Percentiles rank a stretch among this genome's conserved stretches.
These are phyloP conservation scores for Norana najaformis DNA, from an alignment of 2,888 invertebrate genomes.

Conservation along the genomic window DNA sequence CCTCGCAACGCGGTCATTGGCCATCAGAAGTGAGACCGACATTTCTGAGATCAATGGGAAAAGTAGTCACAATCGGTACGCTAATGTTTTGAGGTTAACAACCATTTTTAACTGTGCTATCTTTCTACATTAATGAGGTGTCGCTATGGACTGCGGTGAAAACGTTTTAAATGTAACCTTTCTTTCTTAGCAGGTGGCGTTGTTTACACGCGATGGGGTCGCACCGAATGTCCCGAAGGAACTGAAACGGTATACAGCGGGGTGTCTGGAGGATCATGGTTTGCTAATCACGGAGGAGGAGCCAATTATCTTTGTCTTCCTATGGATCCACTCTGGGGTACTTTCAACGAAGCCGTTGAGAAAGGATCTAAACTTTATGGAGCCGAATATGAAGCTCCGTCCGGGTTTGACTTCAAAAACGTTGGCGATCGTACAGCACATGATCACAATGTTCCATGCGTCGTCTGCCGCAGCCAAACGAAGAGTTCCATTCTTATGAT, in stretches of 20 bases:
- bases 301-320: conserved; percentile 40
- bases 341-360: neutral
- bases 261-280: neutral
- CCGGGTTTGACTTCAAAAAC: neutral
- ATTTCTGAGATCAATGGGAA: too few species aligned
- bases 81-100: too few species aligned
- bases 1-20: too few species aligned
- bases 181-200: neutral
- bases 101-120: too few species aligned
- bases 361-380: conserved; percentile 29
- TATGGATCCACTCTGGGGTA: conserved; percentile 32
- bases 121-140: too few species aligned
- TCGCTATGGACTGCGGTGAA: too few species aligned
- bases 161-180: too few species aligned
- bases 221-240: neutral
- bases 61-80: too few species aligned
- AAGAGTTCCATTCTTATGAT: neutral
- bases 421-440: neutral
- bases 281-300: conserved; percentile 30
- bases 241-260: neutral
- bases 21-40: too few species aligned
- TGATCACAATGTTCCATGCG: conserved; percentile 43
- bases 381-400: conserved; percentile 34
- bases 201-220: neutral
- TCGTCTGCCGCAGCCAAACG: conserved; percentile 36